Conservation (phyloP, 2,797 vertebrate species). For the Crossoptilon crossoptilon region DNA sequence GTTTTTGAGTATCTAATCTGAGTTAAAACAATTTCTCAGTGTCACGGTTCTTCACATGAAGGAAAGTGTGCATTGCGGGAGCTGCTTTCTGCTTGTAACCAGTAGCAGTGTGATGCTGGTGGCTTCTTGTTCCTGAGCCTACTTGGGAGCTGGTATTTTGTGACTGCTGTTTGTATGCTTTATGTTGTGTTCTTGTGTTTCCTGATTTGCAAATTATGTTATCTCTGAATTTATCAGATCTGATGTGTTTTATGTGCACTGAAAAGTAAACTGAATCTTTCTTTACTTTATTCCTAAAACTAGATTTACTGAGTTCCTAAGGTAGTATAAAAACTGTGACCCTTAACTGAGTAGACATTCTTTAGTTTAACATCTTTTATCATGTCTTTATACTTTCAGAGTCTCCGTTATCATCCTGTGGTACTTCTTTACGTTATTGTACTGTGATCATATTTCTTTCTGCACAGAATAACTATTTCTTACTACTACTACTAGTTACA, state of each 20-base stretch:
- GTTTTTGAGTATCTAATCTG: background rate
- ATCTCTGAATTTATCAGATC: background rate
- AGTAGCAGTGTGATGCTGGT: background rate
- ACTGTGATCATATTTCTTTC: background rate
- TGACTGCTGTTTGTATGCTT: background rate
- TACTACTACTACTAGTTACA: background rate
- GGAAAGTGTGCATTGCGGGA: rapidly evolving
- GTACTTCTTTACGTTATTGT: background rate
- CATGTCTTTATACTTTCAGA: background rate
- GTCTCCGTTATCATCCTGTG: background rate
- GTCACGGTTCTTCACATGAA: rapidly evolving
- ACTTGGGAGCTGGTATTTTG: background rate
- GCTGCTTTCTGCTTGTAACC: background rate
- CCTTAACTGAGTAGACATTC: background rate
- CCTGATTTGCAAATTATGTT: background rate
- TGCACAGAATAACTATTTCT: background rate
- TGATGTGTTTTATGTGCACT: background rate
- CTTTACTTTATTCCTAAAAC: background rate
- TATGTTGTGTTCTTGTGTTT: background rate
- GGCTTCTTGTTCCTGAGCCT: rapidly evolving
- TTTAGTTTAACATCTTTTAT: background rate
- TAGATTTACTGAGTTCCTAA: background rate
- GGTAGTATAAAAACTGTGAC: background rate
- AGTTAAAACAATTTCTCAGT: background rate
- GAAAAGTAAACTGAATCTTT: background rate